Evolutionary conservation across 30 jellyfish, hydroid and myxozoan genomes (phyloP), one percentile per base, ranked within the genome.

Genomic region (Haliclystus octoradiatus): DNA sequence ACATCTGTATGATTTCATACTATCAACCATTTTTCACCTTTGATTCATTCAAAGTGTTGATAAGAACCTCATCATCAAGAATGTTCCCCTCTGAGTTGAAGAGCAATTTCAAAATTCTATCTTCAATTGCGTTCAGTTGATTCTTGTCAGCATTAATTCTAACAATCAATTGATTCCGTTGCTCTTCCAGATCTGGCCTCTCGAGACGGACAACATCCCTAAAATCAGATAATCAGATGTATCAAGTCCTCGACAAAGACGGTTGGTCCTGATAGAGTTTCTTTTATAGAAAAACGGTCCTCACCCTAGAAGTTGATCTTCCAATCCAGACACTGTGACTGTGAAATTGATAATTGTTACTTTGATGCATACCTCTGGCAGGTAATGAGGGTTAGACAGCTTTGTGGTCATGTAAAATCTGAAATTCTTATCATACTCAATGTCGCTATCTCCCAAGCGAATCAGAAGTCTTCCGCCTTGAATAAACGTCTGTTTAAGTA

Each of bases 311-410:
- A 87, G 92, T 32, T 87, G 96, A 53, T 87, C 96, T 61, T 87
- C 96, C 26, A 87, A 88, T 35, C 96, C 96, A 13, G 96, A 73
- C 33, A 63, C 74, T 0, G 96, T 87, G 66, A 87, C 96, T 1
- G 96, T 87, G 86, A 87, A 87, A 76, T 87, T 87, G 52, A 87
- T 87, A 69, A 87, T 80, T 46, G 96, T 87, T 3, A 87, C 96
- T 68, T 87, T 87, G 80, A 87, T 87, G 77, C 96, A 87, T 47
- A 87, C 96, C 32, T 87, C 96, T 28, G 96, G 96, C 47, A 87
- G 77, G 34, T 87, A 87, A 65, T 87, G 96, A 33, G 96, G 96
- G 62, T 87, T 87, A 2, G 96, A 91, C 52, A 87, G 62, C 75
- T 87, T 87, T 40, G 96, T 87, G 26, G 96, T 87, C 94, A 87